Base-by-base conservation (phyloP, 2,888 invertebrate genomes). In the Cenopis cana region DNA sequence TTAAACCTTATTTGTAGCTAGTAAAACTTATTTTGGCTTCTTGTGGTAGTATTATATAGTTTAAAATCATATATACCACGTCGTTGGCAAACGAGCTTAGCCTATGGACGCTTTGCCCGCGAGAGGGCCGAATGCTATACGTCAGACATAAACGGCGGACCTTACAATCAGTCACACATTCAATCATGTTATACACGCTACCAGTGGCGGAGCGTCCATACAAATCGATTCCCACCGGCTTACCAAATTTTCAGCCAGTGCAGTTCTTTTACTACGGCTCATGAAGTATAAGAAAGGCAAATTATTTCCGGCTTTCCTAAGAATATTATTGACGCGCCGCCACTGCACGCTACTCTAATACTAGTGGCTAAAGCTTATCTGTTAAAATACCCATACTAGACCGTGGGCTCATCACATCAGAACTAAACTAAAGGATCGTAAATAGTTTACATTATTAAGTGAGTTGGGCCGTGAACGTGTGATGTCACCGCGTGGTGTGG, bases 401-500 rank as follows among this genome's bases (percentile, higher is more conserved):
- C 46, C 46, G n/a, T 46, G 46, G 46, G n/a, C n/a, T 46, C 46
- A 24, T 24, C 24, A 24, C 24, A 41, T 12, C 41, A 1, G n/a
- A 46, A n/a, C 46, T 8, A 46, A 46, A 46, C 46, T 46, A 46
- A 46, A 46, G n/a, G n/a, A 46, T 8, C 46, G n/a, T 46, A n/a
- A 46, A n/a, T 46, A 46, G 14, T 46, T 46, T 46, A n/a, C 46
- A n/a, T 46, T n/a, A 46, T 46, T n/a, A 46, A n/a, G n/a, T 14
- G 46, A 46, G n/a, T n/a, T 46, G 18, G 20, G 4, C 46, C 5
- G 12, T 9, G 46, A 60, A 10, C 10, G n/a, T 14, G 14, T 60
- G 60, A 60, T 60, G 60, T 60, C 60, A 60, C 46, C 24, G 60
- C 46, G 60, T 60, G 38, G 60, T 41, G 60, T 60, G 38, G 60